Evolutionary conservation across 2,113 vertebrate species (phyloP).

Genomic region (Ciconia boyciana): DNA sequence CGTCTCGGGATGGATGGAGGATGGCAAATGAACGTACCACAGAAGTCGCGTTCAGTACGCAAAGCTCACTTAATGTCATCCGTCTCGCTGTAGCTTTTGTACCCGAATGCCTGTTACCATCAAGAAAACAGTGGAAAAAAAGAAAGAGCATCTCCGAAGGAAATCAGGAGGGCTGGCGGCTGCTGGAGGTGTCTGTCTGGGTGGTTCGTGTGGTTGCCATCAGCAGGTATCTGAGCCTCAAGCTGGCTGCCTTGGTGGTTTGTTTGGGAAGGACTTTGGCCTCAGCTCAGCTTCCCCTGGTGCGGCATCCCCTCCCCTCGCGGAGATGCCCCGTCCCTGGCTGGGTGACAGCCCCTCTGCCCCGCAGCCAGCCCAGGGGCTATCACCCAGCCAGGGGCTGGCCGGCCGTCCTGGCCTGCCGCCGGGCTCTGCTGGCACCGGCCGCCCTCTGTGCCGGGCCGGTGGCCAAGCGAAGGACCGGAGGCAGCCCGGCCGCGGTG

Average conservation of each 20-base stretch:
- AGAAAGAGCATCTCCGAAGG: not conserved
- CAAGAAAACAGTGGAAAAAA: accelerated
- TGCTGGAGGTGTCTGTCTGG: not conserved
- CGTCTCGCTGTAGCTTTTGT: accelerated
- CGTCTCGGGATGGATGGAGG: accelerated
- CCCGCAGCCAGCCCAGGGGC: not conserved
- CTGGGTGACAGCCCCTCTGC: too few species aligned
- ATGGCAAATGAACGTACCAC: accelerated
- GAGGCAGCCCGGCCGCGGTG: not conserved
- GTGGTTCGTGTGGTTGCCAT: accelerated
- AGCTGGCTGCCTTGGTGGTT: not conserved
- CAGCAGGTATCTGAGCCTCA: not conserved
- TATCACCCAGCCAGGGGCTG: not conserved
- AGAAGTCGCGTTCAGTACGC: accelerated
- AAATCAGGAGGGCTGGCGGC: not conserved
- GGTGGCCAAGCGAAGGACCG: not conserved
- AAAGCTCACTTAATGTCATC: not conserved
- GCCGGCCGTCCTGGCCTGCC: not conserved
- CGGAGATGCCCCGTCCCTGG: not conserved
- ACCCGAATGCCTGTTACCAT: accelerated
- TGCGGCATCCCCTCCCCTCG: not conserved
- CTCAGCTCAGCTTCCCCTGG: not conserved
- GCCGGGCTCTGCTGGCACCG: not conserved
- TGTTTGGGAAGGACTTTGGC: not conserved
- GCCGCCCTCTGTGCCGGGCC: not conserved